These are phyloP conservation scores for Pammene fasciana DNA, from an alignment of 2,888 invertebrate species.

Conservation along the genomic window DNA sequence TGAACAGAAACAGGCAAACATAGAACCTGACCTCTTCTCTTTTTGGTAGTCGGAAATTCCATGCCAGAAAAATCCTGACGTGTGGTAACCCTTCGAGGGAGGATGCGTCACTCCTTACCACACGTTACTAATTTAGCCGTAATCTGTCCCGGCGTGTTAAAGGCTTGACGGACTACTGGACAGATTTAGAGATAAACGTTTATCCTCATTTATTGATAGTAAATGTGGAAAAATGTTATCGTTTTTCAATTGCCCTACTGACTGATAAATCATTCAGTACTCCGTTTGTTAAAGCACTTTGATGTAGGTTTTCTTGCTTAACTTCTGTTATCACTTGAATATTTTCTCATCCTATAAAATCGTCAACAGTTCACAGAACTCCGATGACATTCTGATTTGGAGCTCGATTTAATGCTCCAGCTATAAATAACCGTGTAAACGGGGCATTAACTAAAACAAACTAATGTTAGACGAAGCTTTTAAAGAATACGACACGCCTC, in stretches of 20 bases:
- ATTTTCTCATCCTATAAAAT: constrained; percentile 3
- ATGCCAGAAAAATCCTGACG: neutral
- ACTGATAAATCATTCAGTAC: neutral
- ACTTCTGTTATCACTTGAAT: neutral
- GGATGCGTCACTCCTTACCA: constrained; percentile 32
- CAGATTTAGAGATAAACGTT: constrained; percentile 18
- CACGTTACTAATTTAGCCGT: constrained; percentile 32
- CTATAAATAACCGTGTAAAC: constrained; percentile 68
- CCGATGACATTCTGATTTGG: constrained; percentile 48
- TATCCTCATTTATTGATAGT: constrained; percentile 12
- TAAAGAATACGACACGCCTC: constrained; percentile 54
- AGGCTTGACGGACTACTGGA: constrained; percentile 18
- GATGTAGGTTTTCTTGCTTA: neutral
- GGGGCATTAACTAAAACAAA: constrained; percentile 64
- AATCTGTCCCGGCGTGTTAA: constrained; percentile 12
- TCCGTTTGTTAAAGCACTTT: neutral
- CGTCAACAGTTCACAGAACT: constrained; percentile 4
- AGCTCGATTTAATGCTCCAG: constrained; percentile 51
- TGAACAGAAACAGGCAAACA: too few relatives aligned
- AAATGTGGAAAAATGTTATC: neutral
- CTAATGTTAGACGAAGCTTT: constrained; percentile 54
- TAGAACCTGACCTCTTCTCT: too few relatives aligned
- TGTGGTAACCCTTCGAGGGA: constrained; percentile 16
- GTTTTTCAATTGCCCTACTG: neutral
- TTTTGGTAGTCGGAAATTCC: too few relatives aligned